Percentiles rank a stretch among this genome's conserved stretches.
phyloP scores from a whole-genome alignment of 2,888 invertebrate genomes.

The Phalera bucephala region DNA sequence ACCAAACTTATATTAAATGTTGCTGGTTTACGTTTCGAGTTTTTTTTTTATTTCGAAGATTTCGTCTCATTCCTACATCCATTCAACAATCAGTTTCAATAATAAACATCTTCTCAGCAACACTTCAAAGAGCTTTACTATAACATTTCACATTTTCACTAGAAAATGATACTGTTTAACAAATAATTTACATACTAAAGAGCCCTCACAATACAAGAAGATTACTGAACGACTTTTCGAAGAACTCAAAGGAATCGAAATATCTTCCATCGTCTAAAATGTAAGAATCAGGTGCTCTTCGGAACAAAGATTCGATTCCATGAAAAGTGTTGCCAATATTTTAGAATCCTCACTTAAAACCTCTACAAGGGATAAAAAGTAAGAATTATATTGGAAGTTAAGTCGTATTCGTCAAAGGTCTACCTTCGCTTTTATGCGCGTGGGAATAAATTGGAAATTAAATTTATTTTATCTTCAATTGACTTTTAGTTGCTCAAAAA shows the following conservation, averaged over 20 bases:
- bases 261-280: conserved; percentile 6
- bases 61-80: too few relatives aligned
- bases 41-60: too few relatives aligned
- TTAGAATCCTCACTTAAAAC: conserved; percentile 15
- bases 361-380: conserved; percentile 18
- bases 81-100: too few relatives aligned
- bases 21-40: too few relatives aligned
- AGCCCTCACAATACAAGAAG: conserved; percentile 11
- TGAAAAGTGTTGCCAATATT: conserved; percentile 21
- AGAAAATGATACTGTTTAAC: conserved; percentile 1
- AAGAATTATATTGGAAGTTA: too few relatives aligned
- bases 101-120: neutral
- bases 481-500: conserved; percentile 8
- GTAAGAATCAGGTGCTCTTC: conserved; percentile 5
- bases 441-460: conserved; percentile 19
- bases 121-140: neutral
- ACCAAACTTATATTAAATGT: too few relatives aligned
- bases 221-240: conserved; percentile 12
- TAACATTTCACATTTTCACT: neutral
- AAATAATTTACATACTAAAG: conserved; percentile 9
- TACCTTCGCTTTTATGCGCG: neutral
- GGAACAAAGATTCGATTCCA: conserved; percentile 3
- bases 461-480: conserved; percentile 18
- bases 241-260: conserved; percentile 10
- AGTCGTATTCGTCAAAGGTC: too few relatives aligned